Base-by-base conservation (phyloP, 1,140 invertebrate genomes). In the Megathymus violae region DNA sequence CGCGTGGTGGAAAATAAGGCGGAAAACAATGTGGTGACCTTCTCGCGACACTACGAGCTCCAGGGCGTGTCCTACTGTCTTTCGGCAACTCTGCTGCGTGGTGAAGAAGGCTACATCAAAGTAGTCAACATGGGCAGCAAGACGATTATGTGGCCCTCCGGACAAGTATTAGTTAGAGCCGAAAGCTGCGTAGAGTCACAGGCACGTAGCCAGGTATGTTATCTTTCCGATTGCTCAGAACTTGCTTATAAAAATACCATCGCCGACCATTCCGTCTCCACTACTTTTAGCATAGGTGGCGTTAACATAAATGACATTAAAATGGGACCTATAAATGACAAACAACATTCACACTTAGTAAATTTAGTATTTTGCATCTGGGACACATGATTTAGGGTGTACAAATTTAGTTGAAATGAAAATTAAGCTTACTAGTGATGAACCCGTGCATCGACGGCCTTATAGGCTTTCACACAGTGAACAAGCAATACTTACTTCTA, bases 391-490 rank as follows among this genome's bases (percentile, higher is more conserved):
- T n/a, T 36, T 36, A 36, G 34, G 34, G 3, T 36, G 34, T 11
- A 36, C 34, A 36, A n/a, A n/a, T 36, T 36, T 36, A 11, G n/a
- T 11, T 36, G 10, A 36, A n/a, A 36, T 36, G 34, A 64, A 58
- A 41, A 38, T 51, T 16, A 36, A 48, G 15, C 51, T 51, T 13
- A 22, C 44, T 13, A 44, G 1, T 41, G 38, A 60, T 11, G 34
- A 11, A 7, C 73, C 67, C 9, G 27, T 76, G 3, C 44, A 62
- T 63, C 48, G 59, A 9, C 64, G 62, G 16, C 74, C 74, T 15
- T 76, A 76, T 50, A 41, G 69, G 6, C 19, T 76, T 14, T 69
- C 64, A 3, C 67, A 66, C 14, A 54, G 44, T 13, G 70, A 74
- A 40, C 56, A 63, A 52, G 46, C 50, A 36, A 64, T 63, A 15